Evolutionary conservation across 2,113 vertebrate genomes (phyloP).

Genomic region (Hylia prasina): DNA sequence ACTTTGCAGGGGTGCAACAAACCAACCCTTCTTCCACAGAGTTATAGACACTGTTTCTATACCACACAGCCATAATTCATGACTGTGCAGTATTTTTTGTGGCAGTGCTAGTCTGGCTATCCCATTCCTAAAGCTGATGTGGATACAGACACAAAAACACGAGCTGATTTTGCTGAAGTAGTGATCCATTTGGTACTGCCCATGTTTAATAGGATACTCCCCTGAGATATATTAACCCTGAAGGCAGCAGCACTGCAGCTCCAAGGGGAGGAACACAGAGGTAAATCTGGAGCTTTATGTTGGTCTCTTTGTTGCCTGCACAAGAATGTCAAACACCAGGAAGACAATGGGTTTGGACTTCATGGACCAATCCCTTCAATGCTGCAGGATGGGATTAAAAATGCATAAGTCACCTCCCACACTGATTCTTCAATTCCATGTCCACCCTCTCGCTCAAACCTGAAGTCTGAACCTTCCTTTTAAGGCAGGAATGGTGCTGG

Average conservation of each 20-base stretch:
- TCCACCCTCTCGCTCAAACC: not conserved
- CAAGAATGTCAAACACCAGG: not conserved
- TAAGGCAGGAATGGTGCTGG: not conserved
- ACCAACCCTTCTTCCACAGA: not conserved
- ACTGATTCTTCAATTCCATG: not conserved
- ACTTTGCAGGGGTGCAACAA: not conserved
- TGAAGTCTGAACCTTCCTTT: not conserved
- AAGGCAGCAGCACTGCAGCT: not conserved
- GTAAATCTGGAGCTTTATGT: not conserved
- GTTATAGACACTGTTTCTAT: accelerated
- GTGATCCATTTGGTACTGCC: not conserved
- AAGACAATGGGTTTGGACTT: not conserved
- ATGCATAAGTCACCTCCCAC: not conserved
- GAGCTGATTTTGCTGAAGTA: not conserved
- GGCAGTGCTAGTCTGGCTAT: not conserved
- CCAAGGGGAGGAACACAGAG: not conserved
- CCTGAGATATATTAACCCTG: not conserved
- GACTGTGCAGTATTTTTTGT: not conserved
- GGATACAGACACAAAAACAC: accelerated
- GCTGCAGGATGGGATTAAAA: not conserved
- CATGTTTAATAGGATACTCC: not conserved
- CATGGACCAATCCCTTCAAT: not conserved
- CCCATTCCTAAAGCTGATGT: not conserved
- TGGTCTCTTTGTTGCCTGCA: not conserved
- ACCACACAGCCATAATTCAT: not conserved